These are phyloP conservation scores for Paramormyrops kingsleyae DNA, from an alignment of 2,113 vertebrate species.

Conservation along the genomic window DNA sequence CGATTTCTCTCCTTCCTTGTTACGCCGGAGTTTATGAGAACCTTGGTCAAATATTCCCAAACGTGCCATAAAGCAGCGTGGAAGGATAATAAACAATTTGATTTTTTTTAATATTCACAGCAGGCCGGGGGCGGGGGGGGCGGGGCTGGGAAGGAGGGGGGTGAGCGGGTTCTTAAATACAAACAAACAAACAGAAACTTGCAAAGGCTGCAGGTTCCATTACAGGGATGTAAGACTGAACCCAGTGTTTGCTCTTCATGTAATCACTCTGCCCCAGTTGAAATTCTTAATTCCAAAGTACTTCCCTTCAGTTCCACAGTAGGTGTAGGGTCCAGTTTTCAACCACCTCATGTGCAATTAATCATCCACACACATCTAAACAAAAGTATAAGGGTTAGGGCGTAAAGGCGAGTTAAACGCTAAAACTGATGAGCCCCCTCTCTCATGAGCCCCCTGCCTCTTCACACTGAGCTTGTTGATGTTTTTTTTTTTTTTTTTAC, in stretches of 20 bases:
- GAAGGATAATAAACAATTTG: conserved; percentile 43
- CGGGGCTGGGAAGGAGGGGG: neutral
- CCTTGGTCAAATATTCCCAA: conserved; percentile 37
- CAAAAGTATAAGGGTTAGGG: no score
- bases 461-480: neutral
- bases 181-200: neutral
- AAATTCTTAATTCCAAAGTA: neutral
- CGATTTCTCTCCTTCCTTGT: conserved; percentile 37
- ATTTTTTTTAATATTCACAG: conserved; percentile 49
- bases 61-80: conserved; percentile 35
- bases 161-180: conserved; percentile 17
- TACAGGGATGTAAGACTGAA: neutral
- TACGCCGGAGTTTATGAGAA: conserved; percentile 48
- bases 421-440: no score
- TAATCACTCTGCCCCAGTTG: neutral
- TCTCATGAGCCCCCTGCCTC: no score
- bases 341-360: no score
- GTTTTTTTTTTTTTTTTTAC: neutral
- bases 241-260: neutral
- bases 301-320: neutral
- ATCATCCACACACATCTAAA: no score
- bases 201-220: neutral
- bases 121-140: conserved; percentile 27
- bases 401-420: no score
- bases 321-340: neutral